These are phyloP conservation scores for Drosophila trichaetosa DNA, from an alignment of 2,888 invertebrate species.

Conservation along the genomic window DNA sequence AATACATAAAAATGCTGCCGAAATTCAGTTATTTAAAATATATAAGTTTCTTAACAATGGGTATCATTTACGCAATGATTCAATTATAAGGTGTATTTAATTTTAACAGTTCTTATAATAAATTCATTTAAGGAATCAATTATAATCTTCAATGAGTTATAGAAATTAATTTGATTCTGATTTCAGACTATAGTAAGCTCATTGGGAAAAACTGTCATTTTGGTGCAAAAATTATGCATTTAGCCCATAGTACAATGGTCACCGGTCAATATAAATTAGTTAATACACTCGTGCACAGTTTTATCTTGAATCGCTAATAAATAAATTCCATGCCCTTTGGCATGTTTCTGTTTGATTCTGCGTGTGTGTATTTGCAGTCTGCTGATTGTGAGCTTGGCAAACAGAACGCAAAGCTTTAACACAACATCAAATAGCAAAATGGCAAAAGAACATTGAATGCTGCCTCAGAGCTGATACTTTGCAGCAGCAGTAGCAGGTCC, in stretches of 20 bases:
- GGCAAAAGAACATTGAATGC: constrained; percentile 14
- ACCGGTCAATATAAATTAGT: constrained; percentile 62
- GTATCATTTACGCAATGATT: rapidly evolving
- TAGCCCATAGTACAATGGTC: background rate
- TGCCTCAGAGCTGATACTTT: constrained; percentile 19
- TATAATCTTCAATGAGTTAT: background rate
- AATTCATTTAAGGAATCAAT: background rate
- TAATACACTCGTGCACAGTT: constrained; percentile 62
- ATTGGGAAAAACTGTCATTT: too few species aligned
- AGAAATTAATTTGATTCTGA: background rate
- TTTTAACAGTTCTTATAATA: background rate
- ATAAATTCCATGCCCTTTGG: constrained; percentile 69
- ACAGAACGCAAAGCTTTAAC: constrained; percentile 41
- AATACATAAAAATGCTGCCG: rapidly evolving
- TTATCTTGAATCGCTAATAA: constrained; percentile 73
- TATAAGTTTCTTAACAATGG: background rate
- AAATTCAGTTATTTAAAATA: too few species aligned
- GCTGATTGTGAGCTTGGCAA: constrained; percentile 27
- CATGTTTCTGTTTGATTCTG: constrained; percentile 4
- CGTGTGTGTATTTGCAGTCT: constrained; percentile 19
- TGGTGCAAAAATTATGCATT: background rate
- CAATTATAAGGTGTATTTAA: background rate
- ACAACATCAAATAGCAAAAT: constrained; percentile 50
- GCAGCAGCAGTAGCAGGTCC: constrained; percentile 24
- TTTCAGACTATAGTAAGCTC: background rate